These are phyloP conservation scores for Chirona hameri DNA, from an alignment of 2,888 invertebrate genomes.

Conservation along the genomic window DNA sequence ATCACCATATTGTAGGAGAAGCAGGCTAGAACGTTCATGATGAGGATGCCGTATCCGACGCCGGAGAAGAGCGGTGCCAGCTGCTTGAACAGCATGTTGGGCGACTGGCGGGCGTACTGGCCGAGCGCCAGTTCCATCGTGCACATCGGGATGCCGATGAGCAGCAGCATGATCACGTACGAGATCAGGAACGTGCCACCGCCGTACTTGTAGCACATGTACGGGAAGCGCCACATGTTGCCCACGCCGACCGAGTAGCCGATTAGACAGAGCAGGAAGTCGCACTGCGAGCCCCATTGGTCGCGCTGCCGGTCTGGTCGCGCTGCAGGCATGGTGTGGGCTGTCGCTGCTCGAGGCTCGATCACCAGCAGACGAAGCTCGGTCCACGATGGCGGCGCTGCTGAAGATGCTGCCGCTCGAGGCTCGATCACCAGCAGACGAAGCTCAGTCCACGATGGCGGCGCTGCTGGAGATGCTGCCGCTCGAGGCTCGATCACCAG, in stretches of 20 bases:
- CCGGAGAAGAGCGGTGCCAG: constrained; percentile 76
- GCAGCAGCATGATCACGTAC: constrained; percentile 88
- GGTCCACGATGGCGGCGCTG: too few relatives aligned
- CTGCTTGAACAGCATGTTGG: constrained; percentile 96
- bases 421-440: too few relatives aligned
- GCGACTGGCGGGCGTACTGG: constrained; percentile 93
- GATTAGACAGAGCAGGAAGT: constrained; percentile 82
- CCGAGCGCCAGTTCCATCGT: constrained; percentile 96
- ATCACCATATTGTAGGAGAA: background rate
- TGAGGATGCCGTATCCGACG: background rate
- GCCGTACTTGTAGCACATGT: constrained; percentile 56
- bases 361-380: too few relatives aligned
- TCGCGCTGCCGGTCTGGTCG: constrained; percentile 31
- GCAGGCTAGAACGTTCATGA: background rate
- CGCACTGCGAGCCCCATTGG: constrained; percentile 77
- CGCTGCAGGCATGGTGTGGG: too few relatives aligned
- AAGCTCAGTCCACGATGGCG: too few relatives aligned
- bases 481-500: too few relatives aligned
- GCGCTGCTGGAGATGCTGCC: too few relatives aligned
- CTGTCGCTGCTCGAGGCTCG: too few relatives aligned
- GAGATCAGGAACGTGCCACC: constrained; percentile 85
- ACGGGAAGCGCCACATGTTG: constrained; percentile 90
- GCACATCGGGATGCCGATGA: constrained; percentile 93
- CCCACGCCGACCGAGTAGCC: constrained; percentile 85
- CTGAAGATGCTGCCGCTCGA: too few relatives aligned